Evolutionary conservation across 2,888 invertebrate species (phyloP).

Genomic region (Polyploca ridens): DNA sequence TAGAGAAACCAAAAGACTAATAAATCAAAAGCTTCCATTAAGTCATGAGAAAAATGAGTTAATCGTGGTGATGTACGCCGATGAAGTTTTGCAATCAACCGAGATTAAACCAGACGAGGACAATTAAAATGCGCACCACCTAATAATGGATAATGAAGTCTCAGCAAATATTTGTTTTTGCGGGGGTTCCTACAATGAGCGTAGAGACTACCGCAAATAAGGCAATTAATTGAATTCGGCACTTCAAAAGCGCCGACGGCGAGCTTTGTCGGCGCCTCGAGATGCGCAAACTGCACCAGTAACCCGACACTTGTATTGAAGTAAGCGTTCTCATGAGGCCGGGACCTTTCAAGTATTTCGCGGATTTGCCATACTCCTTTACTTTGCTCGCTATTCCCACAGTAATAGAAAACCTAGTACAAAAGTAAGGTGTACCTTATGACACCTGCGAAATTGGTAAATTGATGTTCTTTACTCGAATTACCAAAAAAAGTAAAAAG

Average conservation of each 20-base stretch:
- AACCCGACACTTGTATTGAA: constrained; percentile 74
- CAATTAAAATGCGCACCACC: constrained; percentile 69
- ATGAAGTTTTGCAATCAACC: constrained; percentile 23
- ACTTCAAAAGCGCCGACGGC: constrained; percentile 74
- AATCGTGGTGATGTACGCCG: not conserved
- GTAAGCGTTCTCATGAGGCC: constrained; percentile 25
- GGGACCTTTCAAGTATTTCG: constrained; percentile 36
- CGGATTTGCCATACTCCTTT: constrained; percentile 56
- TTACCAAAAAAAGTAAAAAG: constrained; percentile 45
- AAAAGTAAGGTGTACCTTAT: constrained; percentile 21
- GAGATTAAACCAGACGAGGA: constrained; percentile 33
- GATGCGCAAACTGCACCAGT: constrained; percentile 49
- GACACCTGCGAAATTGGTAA: constrained; percentile 52
- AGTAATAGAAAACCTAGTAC: constrained; percentile 34
- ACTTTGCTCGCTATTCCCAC: constrained; percentile 51
- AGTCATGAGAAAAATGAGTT: constrained; percentile 28
- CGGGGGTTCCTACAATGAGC: constrained; percentile 70
- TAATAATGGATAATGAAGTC: constrained; percentile 80
- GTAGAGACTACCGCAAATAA: constrained; percentile 73
- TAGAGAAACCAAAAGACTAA: not conserved
- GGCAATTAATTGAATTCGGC: constrained; percentile 84
- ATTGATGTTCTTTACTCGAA: constrained; percentile 42
- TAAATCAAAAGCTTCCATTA: constrained; percentile 15
- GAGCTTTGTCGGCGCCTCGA: constrained; percentile 75
- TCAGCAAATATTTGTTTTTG: constrained; percentile 82